Base-by-base conservation (phyloP, 2,797 vertebrate species). In the Loriculus beryllinus region DNA sequence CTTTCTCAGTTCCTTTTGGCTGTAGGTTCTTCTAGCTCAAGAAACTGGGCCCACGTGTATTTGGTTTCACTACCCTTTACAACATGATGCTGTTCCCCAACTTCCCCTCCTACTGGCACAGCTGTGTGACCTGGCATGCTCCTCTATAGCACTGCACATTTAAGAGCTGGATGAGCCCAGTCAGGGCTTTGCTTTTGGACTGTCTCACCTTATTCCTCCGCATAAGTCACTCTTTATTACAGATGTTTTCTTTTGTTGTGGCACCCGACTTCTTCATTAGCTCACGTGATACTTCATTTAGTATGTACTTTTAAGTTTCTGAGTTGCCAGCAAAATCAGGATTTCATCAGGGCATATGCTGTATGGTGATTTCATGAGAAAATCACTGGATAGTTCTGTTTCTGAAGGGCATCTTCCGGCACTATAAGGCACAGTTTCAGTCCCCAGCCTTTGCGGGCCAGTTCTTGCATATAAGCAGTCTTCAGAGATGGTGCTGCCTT, bases 121-220 rank as follows among this genome's bases (percentile, higher is more conserved):
- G 59, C 56, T 6, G 0, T 19, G 35, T 3, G 9, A 82, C 51
- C 72, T 1, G 7, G 52, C 21, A 5, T 2, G 2, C 6, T 77
- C 2, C 13, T 29, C 16, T 19, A 1, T 35, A 11, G 71, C 25
- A 6, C 54, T 67, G 60, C 22, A 7, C 4, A 0, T 47, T 42
- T 18, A 37, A 29, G 67, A 54, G 40, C 3, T 52, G 45, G 33
- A 56, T 6, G 29, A 83, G 59, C 29, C 31, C 18, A 43, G 28
- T 29, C n/a, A 37, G 23, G 48, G 15, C 51, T 91, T 40, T 35
- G 42, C 39, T 84, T 54, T 82, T 76, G 45, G 23, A 28, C 40
- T 67, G 7, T 72, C 10, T 85, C 49, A 23, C 35, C 28, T 79
- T 37, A 20, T 77, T 70, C 69, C 9, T 56, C 43, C 84, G 26